phyloP scores from a whole-genome alignment of 2,113 vertebrate species.

The Anguilla japonica region DNA sequence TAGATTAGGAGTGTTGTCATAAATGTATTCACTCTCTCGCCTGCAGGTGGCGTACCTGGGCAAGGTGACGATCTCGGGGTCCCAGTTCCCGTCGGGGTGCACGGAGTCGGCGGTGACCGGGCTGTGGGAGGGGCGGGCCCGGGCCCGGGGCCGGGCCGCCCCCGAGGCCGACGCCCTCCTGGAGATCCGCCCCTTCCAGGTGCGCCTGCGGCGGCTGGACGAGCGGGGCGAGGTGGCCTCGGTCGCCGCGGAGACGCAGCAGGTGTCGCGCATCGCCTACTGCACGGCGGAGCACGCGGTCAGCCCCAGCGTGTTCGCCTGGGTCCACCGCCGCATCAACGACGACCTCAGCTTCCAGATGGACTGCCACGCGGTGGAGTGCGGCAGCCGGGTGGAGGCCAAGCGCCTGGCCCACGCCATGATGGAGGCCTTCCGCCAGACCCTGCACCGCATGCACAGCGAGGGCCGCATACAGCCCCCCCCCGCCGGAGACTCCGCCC shows the following conservation, averaged over 20 bases:
- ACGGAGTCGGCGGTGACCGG: slow-evolving; percentile 93
- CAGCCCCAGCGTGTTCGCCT: slow-evolving; percentile 93
- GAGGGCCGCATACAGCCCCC: slow-evolving; percentile 85
- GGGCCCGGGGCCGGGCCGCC: slow-evolving; percentile 72
- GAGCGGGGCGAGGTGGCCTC: slow-evolving; percentile 80
- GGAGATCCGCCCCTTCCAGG: slow-evolving; percentile 97
- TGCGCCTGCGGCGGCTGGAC: slow-evolving; percentile 91
- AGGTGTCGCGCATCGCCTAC: slow-evolving; percentile 97
- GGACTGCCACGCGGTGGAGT: slow-evolving; percentile 98
- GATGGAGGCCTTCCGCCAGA: slow-evolving; percentile 99
- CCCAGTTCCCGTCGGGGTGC: slow-evolving; percentile 92
- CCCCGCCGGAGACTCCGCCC: slow-evolving; percentile 70
- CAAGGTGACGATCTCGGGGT: slow-evolving; percentile 88
- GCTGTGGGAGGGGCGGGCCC: slow-evolving; percentile 79
- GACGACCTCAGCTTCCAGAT: slow-evolving; percentile 98
- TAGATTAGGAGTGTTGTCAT: background rate
- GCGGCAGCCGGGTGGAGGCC: slow-evolving; percentile 94
- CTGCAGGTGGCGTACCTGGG: slow-evolving; percentile 93
- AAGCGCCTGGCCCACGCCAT: slow-evolving; percentile 97
- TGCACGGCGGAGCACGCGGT: slow-evolving; percentile 96
- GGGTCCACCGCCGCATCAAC: slow-evolving; percentile 98
- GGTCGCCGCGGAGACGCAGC: slow-evolving; percentile 93
- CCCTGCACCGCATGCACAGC: slow-evolving; percentile 97
- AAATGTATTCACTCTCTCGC: slow-evolving; percentile 18
- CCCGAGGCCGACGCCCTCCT: slow-evolving; percentile 75